Evolutionary conservation across 2,888 invertebrate genomes (phyloP), one percentile per base, ranked within the genome.

Genomic region (Scaptomyza cyrtandrae): DNA sequence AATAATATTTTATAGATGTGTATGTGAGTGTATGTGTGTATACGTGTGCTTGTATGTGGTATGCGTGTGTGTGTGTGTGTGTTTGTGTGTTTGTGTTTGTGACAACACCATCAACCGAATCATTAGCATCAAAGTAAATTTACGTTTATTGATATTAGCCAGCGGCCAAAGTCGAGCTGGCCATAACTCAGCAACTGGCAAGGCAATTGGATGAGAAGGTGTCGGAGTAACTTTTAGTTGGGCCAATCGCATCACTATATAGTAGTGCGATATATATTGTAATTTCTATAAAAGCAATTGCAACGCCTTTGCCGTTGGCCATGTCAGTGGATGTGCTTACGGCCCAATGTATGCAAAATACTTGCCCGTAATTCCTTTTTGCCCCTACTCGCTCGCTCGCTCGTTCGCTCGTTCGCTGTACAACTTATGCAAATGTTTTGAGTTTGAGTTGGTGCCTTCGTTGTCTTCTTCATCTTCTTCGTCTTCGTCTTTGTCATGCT

Each of bases 101-200:
- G 66, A 61, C 52, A 57, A 57, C 60, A 59, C 78, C 81, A 57
- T 65, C 64, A 59, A 59, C 57, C 49, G 49, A 83, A 68, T 79
- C 78, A 79, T 82, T 79, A 79, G 76, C 83, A 76, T 80, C 77
- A 83, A 81, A 80, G 66, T 64, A 83, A 72, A 82, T 82, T 79
- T 75, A 75, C 72, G 69, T 69, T 62, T 68, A 69, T 68, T 60
- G 69, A 60, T 58, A 68, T 68, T 68, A 54, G 68, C 68, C 67
- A 41, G 68, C 59, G 52, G 54, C 69, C 48, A 39, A 44, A 35
- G 24, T 10, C 31, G n/a, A 24, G 14, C 39, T 27, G 67, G 58
- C 53, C 58, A 59, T 68, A 68, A 68, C 43, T 68, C 69, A 67
- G 52, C 58, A 48, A 52, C 52, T 45, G 57, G 58, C 60, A 60